These are phyloP conservation scores for Gymnocephalus cernua DNA, from an alignment of 2,113 vertebrate genomes.

Conservation along the genomic window DNA sequence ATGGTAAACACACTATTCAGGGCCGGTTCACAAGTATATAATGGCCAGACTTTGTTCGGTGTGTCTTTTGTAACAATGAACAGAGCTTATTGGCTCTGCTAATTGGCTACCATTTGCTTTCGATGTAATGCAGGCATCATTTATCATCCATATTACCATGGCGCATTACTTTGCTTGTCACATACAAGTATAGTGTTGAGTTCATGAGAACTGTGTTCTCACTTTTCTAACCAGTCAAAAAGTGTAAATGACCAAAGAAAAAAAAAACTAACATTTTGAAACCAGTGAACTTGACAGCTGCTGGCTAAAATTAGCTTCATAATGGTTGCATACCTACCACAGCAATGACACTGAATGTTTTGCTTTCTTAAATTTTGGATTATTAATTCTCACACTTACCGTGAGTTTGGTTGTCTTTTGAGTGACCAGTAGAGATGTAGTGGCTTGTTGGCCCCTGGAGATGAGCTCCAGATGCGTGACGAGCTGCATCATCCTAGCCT, in stretches of 20 bases:
- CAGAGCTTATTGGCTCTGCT: background rate
- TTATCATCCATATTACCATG: background rate
- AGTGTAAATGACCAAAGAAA: background rate
- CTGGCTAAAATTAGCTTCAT: background rate
- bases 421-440: constrained; percentile 66
- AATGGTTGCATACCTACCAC: background rate
- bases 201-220: background rate
- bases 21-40: background rate
- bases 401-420: constrained; percentile 14
- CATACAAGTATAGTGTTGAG: background rate
- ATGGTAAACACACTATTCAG: background rate
- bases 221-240: background rate
- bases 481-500: constrained; percentile 58
- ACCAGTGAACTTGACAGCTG: background rate
- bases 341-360: background rate
- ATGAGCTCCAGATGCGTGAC: constrained; percentile 81
- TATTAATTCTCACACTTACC: background rate
- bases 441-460: constrained; percentile 56
- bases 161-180: background rate
- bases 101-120: background rate
- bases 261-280: background rate
- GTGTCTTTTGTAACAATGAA: background rate
- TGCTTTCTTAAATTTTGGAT: background rate
- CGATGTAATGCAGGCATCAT: background rate
- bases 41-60: background rate